phyloP scores from a whole-genome alignment of 2,888 invertebrate species.

The Serrognathus titanus region DNA sequence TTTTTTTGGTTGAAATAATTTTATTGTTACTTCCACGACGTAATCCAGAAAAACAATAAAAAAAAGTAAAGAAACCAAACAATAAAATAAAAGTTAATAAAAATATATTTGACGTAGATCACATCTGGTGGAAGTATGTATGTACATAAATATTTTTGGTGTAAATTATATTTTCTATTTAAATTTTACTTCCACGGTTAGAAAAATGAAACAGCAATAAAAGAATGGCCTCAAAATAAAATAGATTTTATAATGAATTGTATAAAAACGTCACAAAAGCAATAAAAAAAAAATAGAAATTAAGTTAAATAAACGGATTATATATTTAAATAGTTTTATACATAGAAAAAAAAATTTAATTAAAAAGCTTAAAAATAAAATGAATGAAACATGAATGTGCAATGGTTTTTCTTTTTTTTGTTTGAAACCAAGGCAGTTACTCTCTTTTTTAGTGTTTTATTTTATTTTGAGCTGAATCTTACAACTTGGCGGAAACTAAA shows the following conservation, averaged over 20 bases:
- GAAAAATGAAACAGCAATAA: too few relatives aligned
- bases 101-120: too few relatives aligned
- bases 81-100: too few relatives aligned
- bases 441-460: constrained; percentile 16
- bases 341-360: constrained; percentile 20
- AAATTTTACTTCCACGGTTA: too few relatives aligned
- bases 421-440: constrained; percentile 23
- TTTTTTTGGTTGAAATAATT: too few relatives aligned
- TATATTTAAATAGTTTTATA: constrained; percentile 21
- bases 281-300: constrained; percentile 8
- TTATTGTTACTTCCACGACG: too few relatives aligned
- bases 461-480: constrained; percentile 22
- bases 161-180: too few relatives aligned
- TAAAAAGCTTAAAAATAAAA: constrained; percentile 20
- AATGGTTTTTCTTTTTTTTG: constrained; percentile 12
- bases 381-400: constrained; percentile 17
- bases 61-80: too few relatives aligned
- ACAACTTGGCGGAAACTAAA: constrained; percentile 17
- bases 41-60: too few relatives aligned
- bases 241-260: neutral
- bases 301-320: constrained; percentile 13
- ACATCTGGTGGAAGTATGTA: too few relatives aligned
- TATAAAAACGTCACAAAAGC: neutral
- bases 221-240: too few relatives aligned
- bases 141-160: too few relatives aligned